These are phyloP conservation scores for Chrysotoxum bicinctum DNA, from an alignment of 2,888 invertebrate species.

Conservation along the genomic window DNA sequence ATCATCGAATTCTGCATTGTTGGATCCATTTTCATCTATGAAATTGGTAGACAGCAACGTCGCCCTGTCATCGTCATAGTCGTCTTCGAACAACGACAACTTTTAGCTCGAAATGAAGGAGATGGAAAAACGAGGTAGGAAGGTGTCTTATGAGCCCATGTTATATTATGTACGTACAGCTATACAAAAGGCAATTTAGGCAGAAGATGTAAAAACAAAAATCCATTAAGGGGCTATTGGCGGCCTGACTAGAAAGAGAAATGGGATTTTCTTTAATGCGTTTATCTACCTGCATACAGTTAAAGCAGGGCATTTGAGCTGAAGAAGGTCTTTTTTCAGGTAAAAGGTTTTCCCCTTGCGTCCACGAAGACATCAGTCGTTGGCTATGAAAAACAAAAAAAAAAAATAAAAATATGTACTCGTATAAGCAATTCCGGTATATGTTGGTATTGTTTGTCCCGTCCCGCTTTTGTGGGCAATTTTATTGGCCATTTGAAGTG, in stretches of 20 bases:
- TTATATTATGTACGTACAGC: not conserved
- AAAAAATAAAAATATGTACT: not conserved
- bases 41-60: conserved; percentile 49
- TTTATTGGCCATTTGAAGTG: conserved; percentile 70
- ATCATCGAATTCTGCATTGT: conserved; percentile 64
- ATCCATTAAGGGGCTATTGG: conserved; percentile 70
- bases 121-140: not conserved
- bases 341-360: conserved; percentile 50
- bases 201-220: conserved; percentile 71
- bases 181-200: conserved; percentile 69
- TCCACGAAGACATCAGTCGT: not conserved
- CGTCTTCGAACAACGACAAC: conserved; percentile 11
- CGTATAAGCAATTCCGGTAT: conserved; percentile 40
- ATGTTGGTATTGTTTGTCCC: conserved; percentile 41
- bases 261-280: conserved; percentile 69
- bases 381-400: conserved; percentile 17
- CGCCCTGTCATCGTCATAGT: conserved; percentile 1
- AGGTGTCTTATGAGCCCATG: conserved; percentile 12
- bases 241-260: conserved; percentile 22
- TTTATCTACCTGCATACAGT: conserved; percentile 71
- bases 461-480: conserved; percentile 69
- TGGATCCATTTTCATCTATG: conserved; percentile 57
- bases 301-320: conserved; percentile 2
- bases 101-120: conserved; percentile 25
- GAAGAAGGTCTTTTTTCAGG: conserved; percentile 29